phyloP scores from a whole-genome alignment of 2,888 invertebrate species.

The Sericinus montela region DNA sequence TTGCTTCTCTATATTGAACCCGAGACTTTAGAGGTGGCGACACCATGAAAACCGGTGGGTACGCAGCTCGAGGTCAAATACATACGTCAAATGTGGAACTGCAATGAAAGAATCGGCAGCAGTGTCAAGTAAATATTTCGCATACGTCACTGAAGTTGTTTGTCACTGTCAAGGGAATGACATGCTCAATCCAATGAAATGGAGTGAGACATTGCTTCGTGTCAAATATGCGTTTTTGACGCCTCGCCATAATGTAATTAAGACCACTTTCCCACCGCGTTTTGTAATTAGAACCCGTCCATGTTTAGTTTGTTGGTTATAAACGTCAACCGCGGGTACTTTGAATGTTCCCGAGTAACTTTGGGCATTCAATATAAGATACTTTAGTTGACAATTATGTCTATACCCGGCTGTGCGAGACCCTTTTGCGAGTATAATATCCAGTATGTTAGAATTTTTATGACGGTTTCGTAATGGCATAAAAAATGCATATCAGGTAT shows the following conservation, averaged over 20 bases:
- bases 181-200: conserved; percentile 19
- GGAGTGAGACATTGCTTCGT: conserved; percentile 7
- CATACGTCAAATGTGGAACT: too few relatives aligned
- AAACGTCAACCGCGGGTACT: not conserved
- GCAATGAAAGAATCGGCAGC: too few relatives aligned
- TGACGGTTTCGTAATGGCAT: not conserved
- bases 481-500: too few relatives aligned
- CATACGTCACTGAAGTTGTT: conserved; percentile 20
- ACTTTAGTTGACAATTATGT: conserved; percentile 7
- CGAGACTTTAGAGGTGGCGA: too few relatives aligned
- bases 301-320: conserved; percentile 14
- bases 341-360: conserved; percentile 7
- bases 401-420: not conserved
- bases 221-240: conserved; percentile 4
- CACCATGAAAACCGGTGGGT: too few relatives aligned
- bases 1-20: too few relatives aligned
- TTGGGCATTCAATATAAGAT: conserved; percentile 2
- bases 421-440: too few relatives aligned
- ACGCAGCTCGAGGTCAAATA: too few relatives aligned
- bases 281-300: conserved; percentile 2
- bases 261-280: conserved; percentile 3
- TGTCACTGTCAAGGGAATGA: conserved; percentile 26
- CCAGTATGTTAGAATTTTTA: conserved; percentile 1
- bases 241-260: conserved; percentile 6
- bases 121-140: conserved; percentile 1